These are phyloP conservation scores for Danio choprae DNA, from an alignment of 2,797 vertebrate species.

Conservation along the genomic window DNA sequence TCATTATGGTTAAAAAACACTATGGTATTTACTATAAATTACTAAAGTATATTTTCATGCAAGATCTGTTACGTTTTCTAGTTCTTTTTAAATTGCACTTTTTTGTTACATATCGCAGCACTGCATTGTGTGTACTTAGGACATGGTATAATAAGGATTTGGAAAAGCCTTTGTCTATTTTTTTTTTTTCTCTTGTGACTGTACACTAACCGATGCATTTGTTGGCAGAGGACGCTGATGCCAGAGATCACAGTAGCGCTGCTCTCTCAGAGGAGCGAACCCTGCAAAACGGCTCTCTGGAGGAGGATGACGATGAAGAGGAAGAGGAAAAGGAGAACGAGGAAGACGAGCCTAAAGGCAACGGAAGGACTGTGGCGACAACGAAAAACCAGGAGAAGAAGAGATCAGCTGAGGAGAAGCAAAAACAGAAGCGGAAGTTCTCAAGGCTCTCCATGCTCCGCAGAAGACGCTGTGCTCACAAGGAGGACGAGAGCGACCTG, in stretches of 20 bases:
- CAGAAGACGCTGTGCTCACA: conserved; percentile 85
- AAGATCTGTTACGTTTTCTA: no score
- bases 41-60: no score
- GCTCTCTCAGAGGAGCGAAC: conserved; percentile 63
- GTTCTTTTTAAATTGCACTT: no score
- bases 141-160: neutral
- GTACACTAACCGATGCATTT: neutral
- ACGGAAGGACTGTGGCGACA: conserved; percentile 17
- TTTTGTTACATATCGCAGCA: no score
- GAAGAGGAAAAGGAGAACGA: conserved; percentile 73
- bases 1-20: no score
- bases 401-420: conserved; percentile 71
- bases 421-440: conserved; percentile 87
- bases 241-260: conserved; percentile 69
- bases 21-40: no score
- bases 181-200: neutral
- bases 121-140: no score
- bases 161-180: neutral
- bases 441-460: conserved; percentile 90
- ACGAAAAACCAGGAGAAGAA: conserved; percentile 58
- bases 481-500: conserved; percentile 92
- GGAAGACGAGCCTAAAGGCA: conserved; percentile 58
- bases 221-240: conserved; percentile 83
- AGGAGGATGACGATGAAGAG: conserved; percentile 76
- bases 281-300: conserved; percentile 80